These are phyloP conservation scores for Perca flavescens DNA, from an alignment of 2,113 vertebrate species.

Conservation along the genomic window DNA sequence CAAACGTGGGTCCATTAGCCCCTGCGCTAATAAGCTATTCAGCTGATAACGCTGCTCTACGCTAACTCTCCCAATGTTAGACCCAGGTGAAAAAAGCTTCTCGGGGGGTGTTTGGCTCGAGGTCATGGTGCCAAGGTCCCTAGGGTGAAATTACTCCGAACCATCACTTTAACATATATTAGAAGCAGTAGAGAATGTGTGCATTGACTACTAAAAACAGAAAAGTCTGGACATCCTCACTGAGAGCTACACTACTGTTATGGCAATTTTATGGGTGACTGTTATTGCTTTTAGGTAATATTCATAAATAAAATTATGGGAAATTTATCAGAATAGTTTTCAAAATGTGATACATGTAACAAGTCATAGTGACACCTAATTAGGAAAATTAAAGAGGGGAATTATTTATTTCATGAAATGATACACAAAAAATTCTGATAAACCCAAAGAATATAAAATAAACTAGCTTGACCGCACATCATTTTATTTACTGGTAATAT, in stretches of 20 bases:
- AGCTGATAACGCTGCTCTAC: too few relatives aligned
- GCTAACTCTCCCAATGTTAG: too few relatives aligned
- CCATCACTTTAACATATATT: neutral
- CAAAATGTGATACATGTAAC: neutral
- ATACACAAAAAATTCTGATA: neutral
- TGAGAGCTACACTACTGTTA: neutral
- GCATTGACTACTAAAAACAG: neutral
- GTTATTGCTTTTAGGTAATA: neutral
- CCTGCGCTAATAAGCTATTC: too few relatives aligned
- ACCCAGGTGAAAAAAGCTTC: too few relatives aligned
- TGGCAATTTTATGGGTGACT: neutral
- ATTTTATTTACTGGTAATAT: too few relatives aligned
- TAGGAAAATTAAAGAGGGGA: neutral
- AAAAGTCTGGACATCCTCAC: neutral
- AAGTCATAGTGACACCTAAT: neutral
- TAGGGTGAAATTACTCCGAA: too few relatives aligned
- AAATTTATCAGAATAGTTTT: neutral
- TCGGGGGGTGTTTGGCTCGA: too few relatives aligned
- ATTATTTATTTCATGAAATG: neutral
- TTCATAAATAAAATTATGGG: neutral
- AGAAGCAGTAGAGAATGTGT: neutral
- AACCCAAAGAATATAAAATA: neutral
- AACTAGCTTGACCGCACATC: too few relatives aligned
- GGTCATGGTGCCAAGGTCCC: too few relatives aligned
- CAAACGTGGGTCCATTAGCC: too few relatives aligned